Conservation (phyloP, 2,113 vertebrate genomes). For the Marmota monax region DNA sequence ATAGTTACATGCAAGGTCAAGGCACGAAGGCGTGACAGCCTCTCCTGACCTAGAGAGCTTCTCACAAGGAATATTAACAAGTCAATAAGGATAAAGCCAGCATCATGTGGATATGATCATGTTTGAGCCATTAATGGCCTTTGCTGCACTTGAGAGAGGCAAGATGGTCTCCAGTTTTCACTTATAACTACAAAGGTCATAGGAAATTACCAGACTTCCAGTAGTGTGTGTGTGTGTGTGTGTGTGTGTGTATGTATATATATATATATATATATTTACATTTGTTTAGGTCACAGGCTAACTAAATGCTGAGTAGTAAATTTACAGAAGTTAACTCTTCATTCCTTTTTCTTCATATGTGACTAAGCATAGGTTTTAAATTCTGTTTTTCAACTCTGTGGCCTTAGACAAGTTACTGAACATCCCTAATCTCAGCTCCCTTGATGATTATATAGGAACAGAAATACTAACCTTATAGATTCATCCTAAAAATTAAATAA, state of each 20-base stretch:
- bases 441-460: background rate
- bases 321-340: background rate
- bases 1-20: background rate
- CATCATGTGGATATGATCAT: background rate
- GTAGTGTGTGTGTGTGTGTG: too few species aligned
- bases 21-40: background rate
- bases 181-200: background rate
- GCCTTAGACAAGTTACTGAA: background rate
- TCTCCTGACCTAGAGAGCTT: background rate
- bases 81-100: background rate
- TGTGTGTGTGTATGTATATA: too few species aligned
- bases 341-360: background rate
- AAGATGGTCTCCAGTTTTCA: background rate
- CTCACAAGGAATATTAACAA: background rate
- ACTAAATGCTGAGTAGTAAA: background rate
- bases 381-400: background rate
- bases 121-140: background rate
- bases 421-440: background rate
- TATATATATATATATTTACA: too few species aligned
- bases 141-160: background rate
- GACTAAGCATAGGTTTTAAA: background rate
- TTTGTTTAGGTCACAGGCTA: background rate
- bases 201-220: background rate
- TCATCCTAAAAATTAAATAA: constrained; percentile 10
- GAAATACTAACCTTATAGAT: background rate